Conservation (phyloP, 2,888 invertebrate species). For the Boloria euphrosyne region DNA sequence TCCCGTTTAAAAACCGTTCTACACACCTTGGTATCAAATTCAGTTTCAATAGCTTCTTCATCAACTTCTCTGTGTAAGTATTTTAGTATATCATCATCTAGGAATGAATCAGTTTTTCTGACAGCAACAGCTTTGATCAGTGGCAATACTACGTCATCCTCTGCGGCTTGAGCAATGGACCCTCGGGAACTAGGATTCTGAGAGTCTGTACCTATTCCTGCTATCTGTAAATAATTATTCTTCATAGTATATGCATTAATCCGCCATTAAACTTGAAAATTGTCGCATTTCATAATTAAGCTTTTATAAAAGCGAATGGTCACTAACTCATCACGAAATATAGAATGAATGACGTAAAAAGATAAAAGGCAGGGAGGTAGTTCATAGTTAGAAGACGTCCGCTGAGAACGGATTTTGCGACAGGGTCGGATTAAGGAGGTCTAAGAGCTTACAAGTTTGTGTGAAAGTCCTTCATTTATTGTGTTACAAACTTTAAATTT, state of each 20-base stretch:
- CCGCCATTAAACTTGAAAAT: no score
- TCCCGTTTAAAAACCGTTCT: not conserved
- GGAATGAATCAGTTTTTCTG: conserved; percentile 69
- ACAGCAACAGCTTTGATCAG: conserved; percentile 53
- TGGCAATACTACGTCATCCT: conserved; percentile 59
- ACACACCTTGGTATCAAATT: conserved; percentile 84
- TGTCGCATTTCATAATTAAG: no score
- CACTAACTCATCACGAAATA: no score
- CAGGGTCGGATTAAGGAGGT: no score
- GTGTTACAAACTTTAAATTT: no score
- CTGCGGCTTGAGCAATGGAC: conserved; percentile 80
- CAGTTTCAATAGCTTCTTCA: conserved; percentile 85
- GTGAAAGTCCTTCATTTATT: no score
- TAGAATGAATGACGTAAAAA: no score
- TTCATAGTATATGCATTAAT: not conserved
- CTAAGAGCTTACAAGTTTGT: no score
- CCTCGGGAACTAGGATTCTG: conserved; percentile 86
- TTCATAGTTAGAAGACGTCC: no score
- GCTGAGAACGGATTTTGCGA: no score
- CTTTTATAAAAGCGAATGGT: no score
- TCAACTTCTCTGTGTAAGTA: conserved; percentile 86
- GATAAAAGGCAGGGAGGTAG: no score
- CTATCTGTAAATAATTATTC: conserved; percentile 64
- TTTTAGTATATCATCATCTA: conserved; percentile 84
- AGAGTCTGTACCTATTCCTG: conserved; percentile 85